Evolutionary conservation across 2,888 invertebrate genomes (phyloP).

Genomic region (Argyresthia albistria): DNA sequence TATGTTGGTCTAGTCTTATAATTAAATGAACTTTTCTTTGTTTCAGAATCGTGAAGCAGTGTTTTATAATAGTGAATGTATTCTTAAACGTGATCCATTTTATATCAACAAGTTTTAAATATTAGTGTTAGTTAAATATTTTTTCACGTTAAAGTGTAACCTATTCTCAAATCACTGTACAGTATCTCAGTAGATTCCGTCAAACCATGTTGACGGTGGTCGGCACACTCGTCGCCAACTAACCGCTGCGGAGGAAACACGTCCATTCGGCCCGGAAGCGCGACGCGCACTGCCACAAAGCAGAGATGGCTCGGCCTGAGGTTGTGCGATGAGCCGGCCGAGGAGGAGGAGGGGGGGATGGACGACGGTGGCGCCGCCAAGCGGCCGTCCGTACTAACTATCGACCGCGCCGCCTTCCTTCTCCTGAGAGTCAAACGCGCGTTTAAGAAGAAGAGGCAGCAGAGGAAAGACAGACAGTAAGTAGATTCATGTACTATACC

Average conservation of each 20-base stretch:
- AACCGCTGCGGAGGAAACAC: conserved; percentile 6
- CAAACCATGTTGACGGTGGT: background rate
- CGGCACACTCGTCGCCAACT: background rate
- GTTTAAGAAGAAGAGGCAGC: conserved; percentile 91
- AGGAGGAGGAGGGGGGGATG: conserved; percentile 51
- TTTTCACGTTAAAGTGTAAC: no score
- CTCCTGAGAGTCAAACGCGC: conserved; percentile 90
- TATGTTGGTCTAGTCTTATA: no score
- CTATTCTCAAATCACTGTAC: no score
- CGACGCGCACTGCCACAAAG: conserved; percentile 53
- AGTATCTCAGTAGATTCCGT: no score
- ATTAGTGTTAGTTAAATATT: no score
- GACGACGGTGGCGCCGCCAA: conserved; percentile 60
- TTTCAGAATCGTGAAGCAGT: no score
- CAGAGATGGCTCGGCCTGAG: conserved; percentile 69
- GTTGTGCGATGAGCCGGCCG: conserved; percentile 64
- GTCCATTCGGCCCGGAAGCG: conserved; percentile 23
- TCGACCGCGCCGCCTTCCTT: conserved; percentile 91
- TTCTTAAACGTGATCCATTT: no score
- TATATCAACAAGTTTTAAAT: no score
- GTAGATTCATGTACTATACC: conserved; percentile 27
- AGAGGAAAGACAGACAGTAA: conserved; percentile 89
- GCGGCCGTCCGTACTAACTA: conserved; percentile 81
- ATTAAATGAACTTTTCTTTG: no score
- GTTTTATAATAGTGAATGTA: no score